These are phyloP conservation scores for Sceliomorpha sp. DNA, from an alignment of 2,888 invertebrate species.

Conservation along the genomic window DNA sequence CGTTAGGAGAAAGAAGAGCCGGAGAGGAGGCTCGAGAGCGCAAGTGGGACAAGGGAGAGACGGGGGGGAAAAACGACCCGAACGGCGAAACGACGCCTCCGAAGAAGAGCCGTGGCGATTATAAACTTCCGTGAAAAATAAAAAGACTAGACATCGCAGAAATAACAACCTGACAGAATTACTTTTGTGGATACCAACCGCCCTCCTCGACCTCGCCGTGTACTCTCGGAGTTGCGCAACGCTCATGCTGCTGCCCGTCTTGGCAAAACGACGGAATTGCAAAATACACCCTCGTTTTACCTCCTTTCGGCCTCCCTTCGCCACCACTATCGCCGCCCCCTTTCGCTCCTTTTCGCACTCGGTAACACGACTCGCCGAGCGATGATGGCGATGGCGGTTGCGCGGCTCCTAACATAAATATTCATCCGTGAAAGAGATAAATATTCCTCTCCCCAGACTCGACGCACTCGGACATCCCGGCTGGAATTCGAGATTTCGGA, in stretches of 20 bases:
- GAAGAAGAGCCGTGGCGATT: slow-evolving; percentile 25
- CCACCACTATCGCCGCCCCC: not conserved
- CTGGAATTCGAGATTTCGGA: slow-evolving; percentile 6
- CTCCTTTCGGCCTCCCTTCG: slow-evolving; percentile 1
- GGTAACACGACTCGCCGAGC: slow-evolving; percentile 6
- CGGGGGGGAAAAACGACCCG: slow-evolving; percentile 19
- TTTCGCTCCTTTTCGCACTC: slow-evolving; percentile 12
- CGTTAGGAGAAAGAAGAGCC: slow-evolving; percentile 23
- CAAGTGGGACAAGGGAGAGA: no score
- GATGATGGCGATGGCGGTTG: slow-evolving; percentile 14
- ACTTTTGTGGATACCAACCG: slow-evolving; percentile 36
- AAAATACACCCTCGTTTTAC: slow-evolving; percentile 2
- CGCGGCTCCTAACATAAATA: slow-evolving; percentile 48
- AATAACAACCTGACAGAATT: slow-evolving; percentile 47
- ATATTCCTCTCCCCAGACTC: slow-evolving; percentile 36
- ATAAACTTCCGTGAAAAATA: slow-evolving; percentile 43
- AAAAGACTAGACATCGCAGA: slow-evolving; percentile 40
- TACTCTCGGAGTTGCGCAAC: slow-evolving; percentile 17
- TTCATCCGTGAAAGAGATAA: slow-evolving; percentile 56
- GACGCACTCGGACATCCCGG: slow-evolving; percentile 12
- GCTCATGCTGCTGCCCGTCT: slow-evolving; percentile 28
- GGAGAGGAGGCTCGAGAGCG: slow-evolving; percentile 19
- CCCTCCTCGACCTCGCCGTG: slow-evolving; percentile 21
- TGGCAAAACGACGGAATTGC: slow-evolving; percentile 32
- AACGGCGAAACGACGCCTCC: slow-evolving; percentile 9